Percentiles rank a stretch among this genome's conserved stretches.
Conservation (phyloP, 2,797 vertebrate genomes). For the Molossus alvarezi region DNA sequence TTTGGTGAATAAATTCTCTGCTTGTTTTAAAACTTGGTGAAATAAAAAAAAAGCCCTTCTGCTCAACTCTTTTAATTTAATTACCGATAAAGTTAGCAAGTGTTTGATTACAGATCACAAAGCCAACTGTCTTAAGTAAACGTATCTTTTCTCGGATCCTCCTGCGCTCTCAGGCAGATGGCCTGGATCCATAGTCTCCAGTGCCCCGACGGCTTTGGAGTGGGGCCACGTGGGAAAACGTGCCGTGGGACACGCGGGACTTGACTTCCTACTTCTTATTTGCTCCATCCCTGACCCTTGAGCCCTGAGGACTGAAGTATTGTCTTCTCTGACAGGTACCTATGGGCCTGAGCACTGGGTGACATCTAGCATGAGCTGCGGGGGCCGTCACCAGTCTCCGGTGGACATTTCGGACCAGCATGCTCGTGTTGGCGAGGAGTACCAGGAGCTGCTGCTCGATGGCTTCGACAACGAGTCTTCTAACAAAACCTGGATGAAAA, state of each 20-base stretch:
- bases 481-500: slow-evolving; percentile 99
- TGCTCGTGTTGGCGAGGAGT: slow-evolving; percentile 93
- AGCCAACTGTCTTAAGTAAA: slow-evolving; percentile 63
- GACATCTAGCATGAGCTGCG: slow-evolving; percentile 93
- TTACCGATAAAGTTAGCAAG: slow-evolving; percentile 74
- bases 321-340: slow-evolving; percentile 90
- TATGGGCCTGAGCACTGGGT: slow-evolving; percentile 97
- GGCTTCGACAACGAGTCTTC: slow-evolving; percentile 96
- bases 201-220: slow-evolving; percentile 7
- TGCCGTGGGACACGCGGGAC: neutral
- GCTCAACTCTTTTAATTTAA: slow-evolving; percentile 29
- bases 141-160: slow-evolving; percentile 74
- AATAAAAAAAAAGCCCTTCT: neutral
- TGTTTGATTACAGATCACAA: slow-evolving; percentile 78
- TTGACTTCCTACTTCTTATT: neutral
- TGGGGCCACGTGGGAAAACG: neutral
- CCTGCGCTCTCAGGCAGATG: slow-evolving; percentile 24
- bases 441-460: slow-evolving; percentile 95
- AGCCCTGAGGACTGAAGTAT: slow-evolving; percentile 55
- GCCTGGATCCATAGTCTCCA: slow-evolving; percentile 19
- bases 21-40: slow-evolving; percentile 64
- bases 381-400: slow-evolving; percentile 96
- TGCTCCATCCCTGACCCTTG: neutral
- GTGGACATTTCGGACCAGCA: slow-evolving; percentile 96
- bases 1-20: slow-evolving; percentile 56